Conservation (phyloP, 2,113 vertebrate genomes). For the Oxyruncus cristatus region DNA sequence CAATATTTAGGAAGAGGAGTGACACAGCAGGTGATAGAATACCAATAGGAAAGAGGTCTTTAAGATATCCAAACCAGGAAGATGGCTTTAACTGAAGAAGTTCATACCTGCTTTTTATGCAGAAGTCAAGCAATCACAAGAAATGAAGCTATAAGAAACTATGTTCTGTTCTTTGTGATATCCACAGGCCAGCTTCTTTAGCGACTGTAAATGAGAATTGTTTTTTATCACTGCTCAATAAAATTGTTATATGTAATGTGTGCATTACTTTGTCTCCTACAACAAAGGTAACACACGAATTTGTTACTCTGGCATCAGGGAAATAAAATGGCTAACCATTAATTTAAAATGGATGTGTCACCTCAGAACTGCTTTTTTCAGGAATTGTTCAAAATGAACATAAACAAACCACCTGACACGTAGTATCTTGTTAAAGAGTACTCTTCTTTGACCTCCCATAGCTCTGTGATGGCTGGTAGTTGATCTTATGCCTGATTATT, state of each 20-base stretch:
- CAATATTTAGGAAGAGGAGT: neutral
- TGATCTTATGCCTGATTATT: neutral
- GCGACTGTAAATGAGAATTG: conserved; percentile 12
- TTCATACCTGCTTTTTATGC: neutral
- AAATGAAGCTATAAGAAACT: neutral
- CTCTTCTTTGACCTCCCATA: neutral
- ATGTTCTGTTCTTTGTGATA: neutral
- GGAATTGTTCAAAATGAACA: neutral
- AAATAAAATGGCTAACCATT: neutral
- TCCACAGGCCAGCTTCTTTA: neutral
- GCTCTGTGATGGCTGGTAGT: neutral
- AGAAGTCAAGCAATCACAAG: neutral
- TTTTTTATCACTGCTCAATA: conserved; percentile 15
- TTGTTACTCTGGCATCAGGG: neutral
- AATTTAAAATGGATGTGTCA: neutral
- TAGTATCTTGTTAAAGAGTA: neutral
- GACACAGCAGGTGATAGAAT: neutral
- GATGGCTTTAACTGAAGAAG: neutral
- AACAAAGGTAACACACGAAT: neutral
- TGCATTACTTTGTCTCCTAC: neutral
- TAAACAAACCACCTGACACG: neutral
- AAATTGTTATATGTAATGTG: neutral
- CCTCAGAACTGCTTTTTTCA: neutral
- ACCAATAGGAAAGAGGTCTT: neutral
- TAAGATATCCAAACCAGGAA: neutral